Base-by-base conservation (phyloP, 1,140 invertebrate species). In the Drosophila parvula region DNA sequence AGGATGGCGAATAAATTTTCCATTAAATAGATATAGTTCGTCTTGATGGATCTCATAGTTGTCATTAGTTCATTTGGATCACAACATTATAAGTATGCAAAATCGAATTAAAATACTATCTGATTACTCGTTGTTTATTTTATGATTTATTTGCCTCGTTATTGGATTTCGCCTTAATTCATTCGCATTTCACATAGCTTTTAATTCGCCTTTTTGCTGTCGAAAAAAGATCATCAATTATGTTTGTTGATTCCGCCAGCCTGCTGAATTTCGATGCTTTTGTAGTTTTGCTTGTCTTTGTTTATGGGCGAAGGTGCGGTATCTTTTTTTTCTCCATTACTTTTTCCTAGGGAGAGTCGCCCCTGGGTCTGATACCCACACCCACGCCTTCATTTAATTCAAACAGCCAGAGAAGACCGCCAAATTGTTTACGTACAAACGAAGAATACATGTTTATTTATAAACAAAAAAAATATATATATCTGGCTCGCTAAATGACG, bases 141-240 rank as follows among this genome's bases (percentile, higher is more conserved):
- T 38, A n/a, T 56, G 51, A 71, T 71, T 71, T 71, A 71, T 71
- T 41, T 59, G 45, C 18, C 70, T 75, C 51, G 44, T 75, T 75
- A 74, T 75, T 59, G 55, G 47, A 34, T 67, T 76, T 75, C 28
- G 34, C 14, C 40, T 45, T 53, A 65, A 59, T 67, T 67, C 48
- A 76, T 40, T 57, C 22, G 51, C 45, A 40, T 43, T 73, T 63
- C 30, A 50, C 63, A 70, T 60, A 28, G 56, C 51, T 53, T 79
- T 74, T 67, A 68, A 64, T 80, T 56, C 48, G 45, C 27, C 43
- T 74, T 36, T 43, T 34, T 55, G 63, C 44, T 56, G 62, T 62
- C 48, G 57, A 57, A 83, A 79, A 79, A 71, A 68, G 68, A 76
- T 43, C 80, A 83, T 83, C 56, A 83, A 83, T 83, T 76, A 68